A percentile compares a stretch with the other conserved stretches of the same genome.
These are phyloP conservation scores for Ginglymostoma cirratum DNA, from an alignment of 2,113 vertebrate species.

Conservation along the genomic window DNA sequence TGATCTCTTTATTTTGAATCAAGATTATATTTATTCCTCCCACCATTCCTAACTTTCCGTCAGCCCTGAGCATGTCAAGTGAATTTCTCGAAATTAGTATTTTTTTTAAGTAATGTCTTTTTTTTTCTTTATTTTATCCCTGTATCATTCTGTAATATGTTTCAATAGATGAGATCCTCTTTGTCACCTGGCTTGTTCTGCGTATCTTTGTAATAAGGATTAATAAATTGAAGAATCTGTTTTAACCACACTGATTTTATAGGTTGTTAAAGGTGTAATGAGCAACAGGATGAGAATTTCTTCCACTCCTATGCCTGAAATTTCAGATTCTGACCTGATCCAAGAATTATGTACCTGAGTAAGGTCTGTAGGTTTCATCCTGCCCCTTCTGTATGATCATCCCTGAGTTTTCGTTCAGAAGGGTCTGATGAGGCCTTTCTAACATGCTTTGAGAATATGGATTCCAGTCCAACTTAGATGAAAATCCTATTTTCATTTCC, in stretches of 20 bases:
- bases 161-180: not conserved
- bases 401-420: no score
- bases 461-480: no score
- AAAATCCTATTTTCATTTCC: no score
- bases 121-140: not conserved
- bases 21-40: not conserved
- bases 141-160: not conserved
- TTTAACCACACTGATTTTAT: not conserved
- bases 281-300: not conserved
- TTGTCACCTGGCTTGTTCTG: not conserved
- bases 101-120: not conserved
- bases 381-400: no score
- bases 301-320: not conserved
- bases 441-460: no score
- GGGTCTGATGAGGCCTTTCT: no score
- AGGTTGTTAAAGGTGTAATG: not conserved
- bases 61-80: not conserved
- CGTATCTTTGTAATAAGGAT: not conserved
- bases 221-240: slow-evolving; percentile 6
- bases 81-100: not conserved
- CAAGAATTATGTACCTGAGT: not conserved
- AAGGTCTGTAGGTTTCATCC: not conserved
- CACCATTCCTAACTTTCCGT: no score
- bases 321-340: not conserved
- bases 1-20: not conserved